phyloP scores from a whole-genome alignment of 2,113 vertebrate genomes.

The Misgurnus mizolepis region DNA sequence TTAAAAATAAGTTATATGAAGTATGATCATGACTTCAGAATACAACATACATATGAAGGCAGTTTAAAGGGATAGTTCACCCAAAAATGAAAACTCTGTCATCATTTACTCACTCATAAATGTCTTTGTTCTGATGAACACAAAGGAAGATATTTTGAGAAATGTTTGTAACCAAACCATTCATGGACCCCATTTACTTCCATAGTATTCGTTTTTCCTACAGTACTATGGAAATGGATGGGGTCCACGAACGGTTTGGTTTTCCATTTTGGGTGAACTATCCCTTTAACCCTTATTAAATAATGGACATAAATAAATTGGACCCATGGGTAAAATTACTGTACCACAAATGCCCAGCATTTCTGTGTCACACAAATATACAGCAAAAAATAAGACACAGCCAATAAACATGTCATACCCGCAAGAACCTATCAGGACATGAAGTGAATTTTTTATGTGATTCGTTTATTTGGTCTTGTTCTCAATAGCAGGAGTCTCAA shows the following conservation, averaged over 20 bases:
- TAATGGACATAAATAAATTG: neutral
- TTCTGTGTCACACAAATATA: neutral
- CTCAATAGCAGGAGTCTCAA: conserved; percentile 78
- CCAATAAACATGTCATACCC: conserved; percentile 50
- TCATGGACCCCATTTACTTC: too few species aligned
- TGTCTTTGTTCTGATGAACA: too few species aligned
- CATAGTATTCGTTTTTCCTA: too few species aligned
- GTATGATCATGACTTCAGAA: neutral
- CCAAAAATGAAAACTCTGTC: too few species aligned
- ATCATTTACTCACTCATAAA: too few species aligned
- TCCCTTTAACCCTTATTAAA: too few species aligned
- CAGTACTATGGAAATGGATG: too few species aligned
- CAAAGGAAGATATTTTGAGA: too few species aligned
- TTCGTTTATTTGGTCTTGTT: conserved; percentile 85
- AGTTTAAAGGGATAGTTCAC: neutral
- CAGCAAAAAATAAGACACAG: conserved; percentile 22
- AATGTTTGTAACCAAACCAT: too few species aligned
- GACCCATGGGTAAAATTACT: neutral
- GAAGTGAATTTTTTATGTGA: conserved; percentile 53
- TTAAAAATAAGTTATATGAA: conserved; percentile 6
- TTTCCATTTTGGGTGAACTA: too few species aligned
- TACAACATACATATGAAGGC: conserved; percentile 6
- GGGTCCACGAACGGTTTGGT: too few species aligned
- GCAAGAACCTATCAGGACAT: conserved; percentile 63
- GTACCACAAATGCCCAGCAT: neutral